Evolutionary conservation across 2,888 invertebrate genomes (phyloP).

Genomic region (Poecilobothrus nobilitatus): DNA sequence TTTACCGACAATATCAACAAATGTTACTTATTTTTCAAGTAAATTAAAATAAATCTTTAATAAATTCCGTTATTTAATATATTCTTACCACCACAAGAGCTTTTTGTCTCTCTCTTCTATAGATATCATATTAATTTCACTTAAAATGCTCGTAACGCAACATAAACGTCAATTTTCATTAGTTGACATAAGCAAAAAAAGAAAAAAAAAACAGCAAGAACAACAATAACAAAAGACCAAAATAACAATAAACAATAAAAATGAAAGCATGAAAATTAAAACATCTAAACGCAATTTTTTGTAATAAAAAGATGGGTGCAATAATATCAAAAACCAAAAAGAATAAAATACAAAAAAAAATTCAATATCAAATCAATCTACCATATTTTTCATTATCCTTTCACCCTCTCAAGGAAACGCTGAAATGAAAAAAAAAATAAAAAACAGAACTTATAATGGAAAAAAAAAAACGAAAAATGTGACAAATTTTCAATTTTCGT

Average conservation of each 20-base stretch:
- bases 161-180: background rate
- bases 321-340: no score
- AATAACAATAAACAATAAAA: background rate
- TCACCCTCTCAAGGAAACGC: no score
- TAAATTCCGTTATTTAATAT: background rate
- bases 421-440: background rate
- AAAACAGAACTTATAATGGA: background rate
- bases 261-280: background rate
- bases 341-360: no score
- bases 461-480: background rate
- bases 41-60: background rate
- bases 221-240: no score
- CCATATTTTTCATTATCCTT: no score
- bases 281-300: background rate
- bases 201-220: no score
- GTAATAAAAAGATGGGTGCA: no score
- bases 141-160: background rate
- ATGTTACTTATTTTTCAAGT: background rate
- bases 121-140: background rate
- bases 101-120: background rate
- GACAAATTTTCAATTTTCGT: conserved; percentile 10
- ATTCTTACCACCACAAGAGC: background rate
- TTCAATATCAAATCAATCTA: no score
- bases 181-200: background rate
- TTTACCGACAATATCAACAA: conserved; percentile 2